These are phyloP conservation scores for Tiphia femorata DNA, from an alignment of 2,888 invertebrate genomes.

Conservation along the genomic window DNA sequence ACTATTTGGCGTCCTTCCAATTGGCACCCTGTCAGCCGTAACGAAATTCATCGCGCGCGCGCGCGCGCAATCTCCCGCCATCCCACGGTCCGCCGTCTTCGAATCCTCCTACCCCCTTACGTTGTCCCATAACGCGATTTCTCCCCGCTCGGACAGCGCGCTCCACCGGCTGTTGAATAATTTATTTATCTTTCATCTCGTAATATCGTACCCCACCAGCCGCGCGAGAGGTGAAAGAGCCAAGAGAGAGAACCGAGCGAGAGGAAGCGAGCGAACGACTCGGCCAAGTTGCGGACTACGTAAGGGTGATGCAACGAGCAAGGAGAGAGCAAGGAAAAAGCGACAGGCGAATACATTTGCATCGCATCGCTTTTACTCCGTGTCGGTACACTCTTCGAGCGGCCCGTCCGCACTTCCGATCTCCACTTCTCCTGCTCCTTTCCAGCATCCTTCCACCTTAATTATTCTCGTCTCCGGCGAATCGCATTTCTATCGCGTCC, in stretches of 20 bases:
- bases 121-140: conserved; percentile 1
- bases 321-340: background rate
- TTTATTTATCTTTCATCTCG: conserved; percentile 17
- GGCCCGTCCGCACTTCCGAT: no score
- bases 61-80: background rate
- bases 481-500: no score
- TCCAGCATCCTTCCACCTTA: no score
- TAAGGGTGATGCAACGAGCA: background rate
- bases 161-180: conserved; percentile 24
- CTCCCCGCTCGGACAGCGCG: no score
- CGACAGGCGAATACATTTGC: no score
- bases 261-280: background rate
- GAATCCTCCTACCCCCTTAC: background rate
- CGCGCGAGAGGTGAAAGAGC: background rate
- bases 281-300: background rate
- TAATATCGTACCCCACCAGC: background rate
- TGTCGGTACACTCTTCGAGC: no score
- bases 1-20: conserved; percentile 63
- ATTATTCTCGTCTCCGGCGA: no score
- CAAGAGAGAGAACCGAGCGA: background rate
- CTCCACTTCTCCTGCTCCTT: no score
- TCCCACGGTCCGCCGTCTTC: background rate
- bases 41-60: conserved; percentile 45
- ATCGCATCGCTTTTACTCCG: no score
- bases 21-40: conserved; percentile 59